Conservation (phyloP, 2,113 vertebrate genomes). For the Sturnus vulgaris region DNA sequence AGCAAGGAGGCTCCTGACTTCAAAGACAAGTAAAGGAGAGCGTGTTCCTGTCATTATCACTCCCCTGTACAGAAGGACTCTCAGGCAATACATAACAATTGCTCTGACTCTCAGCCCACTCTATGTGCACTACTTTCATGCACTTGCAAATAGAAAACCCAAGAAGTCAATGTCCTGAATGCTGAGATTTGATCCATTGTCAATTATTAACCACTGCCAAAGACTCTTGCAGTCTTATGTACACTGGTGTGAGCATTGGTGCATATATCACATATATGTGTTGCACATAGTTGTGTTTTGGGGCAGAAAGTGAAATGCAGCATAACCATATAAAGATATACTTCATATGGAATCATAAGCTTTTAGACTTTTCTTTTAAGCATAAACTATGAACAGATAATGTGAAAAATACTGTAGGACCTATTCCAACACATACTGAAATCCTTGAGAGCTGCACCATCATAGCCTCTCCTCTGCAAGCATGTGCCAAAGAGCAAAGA, state of each 20-base stretch:
- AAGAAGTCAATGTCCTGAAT: background rate
- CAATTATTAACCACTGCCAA: background rate
- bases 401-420: background rate
- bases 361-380: background rate
- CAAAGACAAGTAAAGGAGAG: background rate
- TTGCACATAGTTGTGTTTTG: background rate
- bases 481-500: background rate
- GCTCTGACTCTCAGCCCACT: background rate
- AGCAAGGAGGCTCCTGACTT: background rate
- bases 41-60: background rate
- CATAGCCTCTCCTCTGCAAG: background rate
- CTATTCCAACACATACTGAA: background rate
- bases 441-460: background rate
- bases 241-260: background rate
- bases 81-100: background rate
- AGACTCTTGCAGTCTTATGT: background rate
- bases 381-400: background rate
- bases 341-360: background rate
- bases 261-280: too few species aligned
- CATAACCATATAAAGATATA: background rate
- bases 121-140: background rate
- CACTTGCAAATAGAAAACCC: background rate
- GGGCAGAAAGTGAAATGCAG: background rate
- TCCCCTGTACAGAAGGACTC: background rate
- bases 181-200: background rate